Base-by-base conservation (phyloP, 2,113 vertebrate genomes). In the Mionectes macconnelli region DNA sequence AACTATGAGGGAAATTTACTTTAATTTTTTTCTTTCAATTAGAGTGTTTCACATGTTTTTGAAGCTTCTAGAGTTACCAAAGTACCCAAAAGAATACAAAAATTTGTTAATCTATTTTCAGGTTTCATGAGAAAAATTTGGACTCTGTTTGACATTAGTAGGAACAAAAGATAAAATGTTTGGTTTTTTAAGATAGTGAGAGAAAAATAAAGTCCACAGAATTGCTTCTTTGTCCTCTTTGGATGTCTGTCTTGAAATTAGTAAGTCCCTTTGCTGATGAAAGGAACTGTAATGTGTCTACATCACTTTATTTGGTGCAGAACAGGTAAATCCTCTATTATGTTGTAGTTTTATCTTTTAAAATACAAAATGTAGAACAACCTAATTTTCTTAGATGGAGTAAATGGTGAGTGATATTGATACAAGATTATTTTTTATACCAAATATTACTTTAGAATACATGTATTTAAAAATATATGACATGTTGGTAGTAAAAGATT, bases 121-220 rank as follows among this genome's bases (percentile, higher is more conserved):
- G 3, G 4, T 64, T 57, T 47, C 18, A 39, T 66, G 12, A 63
- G 5, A 11, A 4, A 73, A 73, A 63, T 45, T 60, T 50, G n/a
- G 4, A 53, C 2, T 39, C 3, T 45, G 3, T 33, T 81, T 53
- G 9, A 4, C 12, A 15, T 28, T 56, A 1, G 0, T 67, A 73
- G 22, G 14, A 57, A 63, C 8, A 6, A 89, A 73, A 72, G 5
- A 42, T 42, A 53, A 1, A 47, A 42, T n/a, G 1, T 63, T 52
- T 2, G 2, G 1, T 21, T 72, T 14, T 76, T 67, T 67, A 53
- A 76, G 37, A 37, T 2, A 83, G 19, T 44, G 27, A 53, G 12
- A 49, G 45, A 25, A 67, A 44, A 81, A n/a, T 23, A 18, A 53
- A 25, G 1, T 24, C 9, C 10, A 52, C 2, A 76, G 9, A 42